phyloP scores from a whole-genome alignment of 35 echinoderm and acorn worm species.

The Stichopus chloronotus region DNA sequence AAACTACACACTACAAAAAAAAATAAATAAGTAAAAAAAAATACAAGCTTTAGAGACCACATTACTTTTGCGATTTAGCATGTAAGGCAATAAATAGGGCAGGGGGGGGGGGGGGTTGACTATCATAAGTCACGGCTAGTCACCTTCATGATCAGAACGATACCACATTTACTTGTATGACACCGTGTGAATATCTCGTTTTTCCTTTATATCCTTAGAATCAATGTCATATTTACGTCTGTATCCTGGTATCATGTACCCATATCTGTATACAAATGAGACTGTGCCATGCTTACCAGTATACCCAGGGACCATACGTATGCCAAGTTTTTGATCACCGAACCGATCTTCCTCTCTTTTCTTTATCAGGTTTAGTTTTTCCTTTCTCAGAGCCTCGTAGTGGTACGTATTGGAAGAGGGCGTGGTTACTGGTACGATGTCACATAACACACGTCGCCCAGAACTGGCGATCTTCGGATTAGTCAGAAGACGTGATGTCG shows the following conservation, averaged over 20 bases:
- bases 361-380: constrained; percentile 55
- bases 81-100: no score
- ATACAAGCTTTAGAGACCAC: no score
- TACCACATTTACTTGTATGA: no score
- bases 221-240: background rate
- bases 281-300: constrained; percentile 70
- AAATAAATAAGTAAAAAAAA: no score
- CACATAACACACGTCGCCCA: constrained; percentile 65
- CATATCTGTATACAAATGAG: background rate
- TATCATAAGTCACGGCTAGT: no score
- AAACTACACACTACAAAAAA: no score
- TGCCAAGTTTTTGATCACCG: constrained; percentile 88
- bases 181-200: no score
- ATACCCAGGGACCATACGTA: constrained; percentile 93
- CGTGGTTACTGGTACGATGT: constrained; percentile 68
- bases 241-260: background rate
- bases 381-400: constrained; percentile 48
- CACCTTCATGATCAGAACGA: no score
- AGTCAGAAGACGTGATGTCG: constrained; percentile 88
- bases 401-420: constrained; percentile 43
- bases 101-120: no score
- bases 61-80: no score
- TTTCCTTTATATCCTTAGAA: no score
- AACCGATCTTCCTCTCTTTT: constrained; percentile 66
- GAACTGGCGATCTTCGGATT: constrained; percentile 81